These are phyloP conservation scores for Cephalophus harveyi DNA, from an alignment of 2,113 vertebrate species.

Conservation along the genomic window DNA sequence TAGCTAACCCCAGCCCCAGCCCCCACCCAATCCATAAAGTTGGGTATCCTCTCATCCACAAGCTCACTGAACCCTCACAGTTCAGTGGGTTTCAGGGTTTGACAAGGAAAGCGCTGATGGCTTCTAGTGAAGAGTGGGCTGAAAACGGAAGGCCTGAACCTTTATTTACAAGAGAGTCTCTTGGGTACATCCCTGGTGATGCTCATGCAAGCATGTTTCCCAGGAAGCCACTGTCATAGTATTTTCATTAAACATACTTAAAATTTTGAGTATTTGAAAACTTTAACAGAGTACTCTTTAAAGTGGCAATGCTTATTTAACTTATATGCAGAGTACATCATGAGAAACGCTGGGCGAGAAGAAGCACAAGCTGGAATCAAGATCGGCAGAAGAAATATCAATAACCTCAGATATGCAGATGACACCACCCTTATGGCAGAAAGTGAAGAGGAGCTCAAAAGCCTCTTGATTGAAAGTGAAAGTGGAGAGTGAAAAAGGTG, in stretches of 20 bases:
- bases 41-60: neutral
- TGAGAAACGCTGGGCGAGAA: too few relatives aligned
- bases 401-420: too few relatives aligned
- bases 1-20: neutral
- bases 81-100: neutral
- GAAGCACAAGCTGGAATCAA: too few relatives aligned
- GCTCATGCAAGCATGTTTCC: neutral
- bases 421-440: too few relatives aligned
- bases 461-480: too few relatives aligned
- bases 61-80: neutral
- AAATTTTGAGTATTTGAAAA: neutral
- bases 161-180: neutral
- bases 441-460: too few relatives aligned
- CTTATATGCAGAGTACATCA: too few relatives aligned
- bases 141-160: neutral
- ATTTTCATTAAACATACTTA: conserved; percentile 6
- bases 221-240: neutral
- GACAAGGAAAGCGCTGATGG: neutral
- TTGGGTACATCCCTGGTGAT: neutral
- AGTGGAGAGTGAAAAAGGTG: too few relatives aligned
- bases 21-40: neutral
- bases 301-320: neutral
- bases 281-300: neutral
- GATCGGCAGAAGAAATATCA: too few relatives aligned
- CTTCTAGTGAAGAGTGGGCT: neutral